phyloP scores from a whole-genome alignment of 1,140 invertebrate species.

The Camponotus pennsylvanicus region DNA sequence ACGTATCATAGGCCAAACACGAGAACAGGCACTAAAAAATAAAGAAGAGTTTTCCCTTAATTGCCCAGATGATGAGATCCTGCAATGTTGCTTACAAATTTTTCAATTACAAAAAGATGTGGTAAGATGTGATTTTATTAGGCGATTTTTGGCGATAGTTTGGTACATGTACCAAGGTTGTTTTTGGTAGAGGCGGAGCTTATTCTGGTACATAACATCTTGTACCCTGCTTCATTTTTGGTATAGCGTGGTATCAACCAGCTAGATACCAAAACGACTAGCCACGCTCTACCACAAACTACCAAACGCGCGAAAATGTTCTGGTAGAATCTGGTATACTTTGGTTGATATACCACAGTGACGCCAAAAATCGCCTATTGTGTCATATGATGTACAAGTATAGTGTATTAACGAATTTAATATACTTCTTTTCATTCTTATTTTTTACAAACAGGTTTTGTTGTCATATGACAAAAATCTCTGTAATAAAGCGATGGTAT shows the following conservation, averaged over 20 bases:
- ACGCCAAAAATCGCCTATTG: too few relatives aligned
- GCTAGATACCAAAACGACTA: too few relatives aligned
- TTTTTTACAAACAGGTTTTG: constrained; percentile 76
- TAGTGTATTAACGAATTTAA: neutral
- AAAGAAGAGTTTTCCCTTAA: constrained; percentile 77
- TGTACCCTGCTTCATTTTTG: too few relatives aligned
- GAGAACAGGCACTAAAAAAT: constrained; percentile 78
- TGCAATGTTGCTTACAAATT: constrained; percentile 84
- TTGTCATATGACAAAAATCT: constrained; percentile 84
- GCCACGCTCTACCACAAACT: too few relatives aligned
- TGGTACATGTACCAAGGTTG: too few relatives aligned
- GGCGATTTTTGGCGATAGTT: too few relatives aligned
- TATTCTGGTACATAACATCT: too few relatives aligned
- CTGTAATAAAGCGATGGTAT: constrained; percentile 83
- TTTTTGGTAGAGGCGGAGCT: too few relatives aligned
- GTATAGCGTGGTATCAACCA: too few relatives aligned
- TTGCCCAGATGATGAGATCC: constrained; percentile 84
- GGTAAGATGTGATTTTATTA: constrained; percentile 62
- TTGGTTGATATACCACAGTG: too few relatives aligned
- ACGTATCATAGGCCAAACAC: constrained; percentile 81
- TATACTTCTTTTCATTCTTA: neutral
- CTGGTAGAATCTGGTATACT: too few relatives aligned
- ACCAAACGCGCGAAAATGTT: too few relatives aligned
- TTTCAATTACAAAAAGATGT: constrained; percentile 72
- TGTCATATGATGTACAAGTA: neutral